Evolutionary conservation across 2,888 invertebrate genomes (phyloP).

Genomic region (Caenorhabditis sp.): DNA sequence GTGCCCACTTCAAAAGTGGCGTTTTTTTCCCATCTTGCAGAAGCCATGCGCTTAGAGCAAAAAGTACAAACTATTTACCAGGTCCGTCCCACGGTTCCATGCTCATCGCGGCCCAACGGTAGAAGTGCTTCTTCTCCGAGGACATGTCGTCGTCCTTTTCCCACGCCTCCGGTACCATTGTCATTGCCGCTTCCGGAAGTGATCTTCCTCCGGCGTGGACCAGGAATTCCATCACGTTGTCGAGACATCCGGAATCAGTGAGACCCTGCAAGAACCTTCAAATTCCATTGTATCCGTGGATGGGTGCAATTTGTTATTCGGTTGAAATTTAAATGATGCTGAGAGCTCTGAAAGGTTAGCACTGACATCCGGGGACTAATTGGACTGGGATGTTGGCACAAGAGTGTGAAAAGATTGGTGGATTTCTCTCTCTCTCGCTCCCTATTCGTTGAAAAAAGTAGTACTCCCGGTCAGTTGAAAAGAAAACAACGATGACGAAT

Average conservation of each 20-base stretch:
- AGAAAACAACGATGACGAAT: constrained; percentile 36
- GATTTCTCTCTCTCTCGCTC: no score
- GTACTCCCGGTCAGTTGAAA: not conserved
- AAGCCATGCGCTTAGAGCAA: no score
- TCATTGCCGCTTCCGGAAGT: constrained; percentile 96
- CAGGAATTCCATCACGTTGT: constrained; percentile 97
- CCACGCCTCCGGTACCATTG: constrained; percentile 86
- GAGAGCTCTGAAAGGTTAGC: no score
- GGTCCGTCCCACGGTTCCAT: constrained; percentile 99
- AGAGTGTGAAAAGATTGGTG: not conserved
- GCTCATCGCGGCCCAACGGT: constrained; percentile 94
- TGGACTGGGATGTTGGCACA: no score
- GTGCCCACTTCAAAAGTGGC: not conserved
- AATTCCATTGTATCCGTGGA: no score
- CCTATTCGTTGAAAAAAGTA: constrained; percentile 16
- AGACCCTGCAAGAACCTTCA: constrained; percentile 84
- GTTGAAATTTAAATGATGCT: not conserved
- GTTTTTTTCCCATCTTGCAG: no score
- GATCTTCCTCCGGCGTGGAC: constrained; percentile 92
- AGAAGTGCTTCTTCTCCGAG: constrained; percentile 92
- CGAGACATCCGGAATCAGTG: constrained; percentile 96
- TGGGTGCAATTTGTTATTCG: constrained; percentile 52
- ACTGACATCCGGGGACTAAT: no score
- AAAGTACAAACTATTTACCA: no score
- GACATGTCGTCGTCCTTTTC: constrained; percentile 84